phyloP scores from a whole-genome alignment of 1,140 invertebrate genomes.

The Leucophenga varia region DNA sequence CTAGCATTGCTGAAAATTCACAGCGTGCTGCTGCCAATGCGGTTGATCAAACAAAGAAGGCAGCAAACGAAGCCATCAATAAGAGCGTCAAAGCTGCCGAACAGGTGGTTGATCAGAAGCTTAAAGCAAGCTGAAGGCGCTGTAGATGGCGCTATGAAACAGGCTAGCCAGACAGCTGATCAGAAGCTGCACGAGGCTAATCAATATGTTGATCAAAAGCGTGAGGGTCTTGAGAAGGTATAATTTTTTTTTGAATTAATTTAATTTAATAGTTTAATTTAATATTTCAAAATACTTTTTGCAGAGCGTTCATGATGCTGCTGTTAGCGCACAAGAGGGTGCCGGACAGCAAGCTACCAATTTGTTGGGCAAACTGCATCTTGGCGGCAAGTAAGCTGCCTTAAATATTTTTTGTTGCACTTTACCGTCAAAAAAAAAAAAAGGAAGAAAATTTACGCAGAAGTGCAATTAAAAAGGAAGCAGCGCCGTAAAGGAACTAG shows the following conservation, averaged over 20 bases:
- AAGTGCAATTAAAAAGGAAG: neutral
- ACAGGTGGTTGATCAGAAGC: conserved; percentile 47
- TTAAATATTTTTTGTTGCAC: neutral
- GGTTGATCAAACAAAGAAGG: conserved; percentile 55
- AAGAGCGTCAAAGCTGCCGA: conserved; percentile 55
- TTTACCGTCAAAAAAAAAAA: conserved; percentile 1
- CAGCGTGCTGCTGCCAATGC: conserved; percentile 47
- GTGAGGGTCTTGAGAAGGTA: conserved; percentile 48
- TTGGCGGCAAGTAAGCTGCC: conserved; percentile 37
- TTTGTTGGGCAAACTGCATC: conserved; percentile 47
- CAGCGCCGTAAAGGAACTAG: conserved; percentile 9
- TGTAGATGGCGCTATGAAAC: conserved; percentile 48
- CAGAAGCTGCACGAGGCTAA: conserved; percentile 56
- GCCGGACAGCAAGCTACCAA: conserved; percentile 43
- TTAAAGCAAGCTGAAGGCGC: conserved; percentile 50
- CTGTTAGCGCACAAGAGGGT: conserved; percentile 39
- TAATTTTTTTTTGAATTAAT: no score
- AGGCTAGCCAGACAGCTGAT: conserved; percentile 51
- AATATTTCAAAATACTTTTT: neutral
- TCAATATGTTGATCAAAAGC: conserved; percentile 54
- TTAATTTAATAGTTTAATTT: no score
- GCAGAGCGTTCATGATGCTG: conserved; percentile 39
- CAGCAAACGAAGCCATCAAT: conserved; percentile 54
- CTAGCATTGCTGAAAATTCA: conserved; percentile 47
- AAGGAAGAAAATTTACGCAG: neutral